Percentiles rank a stretch among this genome's conserved stretches.
These are phyloP conservation scores for Holacanthus passer DNA, from an alignment of 2,113 vertebrate species.

Conservation along the genomic window DNA sequence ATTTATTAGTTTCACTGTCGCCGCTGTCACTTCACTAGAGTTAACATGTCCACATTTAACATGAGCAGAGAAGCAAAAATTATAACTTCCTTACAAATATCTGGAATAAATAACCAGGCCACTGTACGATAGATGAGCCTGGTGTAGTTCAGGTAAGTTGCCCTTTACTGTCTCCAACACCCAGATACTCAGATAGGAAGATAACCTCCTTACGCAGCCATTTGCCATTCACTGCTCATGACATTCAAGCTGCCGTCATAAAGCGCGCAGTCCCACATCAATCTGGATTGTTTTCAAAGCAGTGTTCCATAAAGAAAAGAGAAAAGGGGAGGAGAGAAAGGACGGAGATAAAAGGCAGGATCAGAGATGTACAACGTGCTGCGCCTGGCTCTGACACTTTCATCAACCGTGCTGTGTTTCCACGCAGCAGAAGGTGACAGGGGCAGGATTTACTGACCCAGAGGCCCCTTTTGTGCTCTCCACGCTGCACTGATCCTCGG, in stretches of 20 bases:
- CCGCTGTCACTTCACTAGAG: not conserved
- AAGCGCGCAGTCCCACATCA: conserved; percentile 57
- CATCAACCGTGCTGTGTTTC: conserved; percentile 53
- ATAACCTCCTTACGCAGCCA: conserved; percentile 45
- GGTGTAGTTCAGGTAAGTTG: conserved; percentile 39
- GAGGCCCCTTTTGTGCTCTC: conserved; percentile 70
- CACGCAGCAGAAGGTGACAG: conserved; percentile 48
- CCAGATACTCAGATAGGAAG: conserved; percentile 52
- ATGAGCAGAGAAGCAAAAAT: conserved; percentile 7
- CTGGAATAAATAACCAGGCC: conserved; percentile 25
- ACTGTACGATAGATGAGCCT: conserved; percentile 46
- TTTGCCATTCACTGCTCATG: conserved; percentile 46
- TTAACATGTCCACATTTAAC: not conserved
- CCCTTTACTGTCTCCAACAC: conserved; percentile 35
- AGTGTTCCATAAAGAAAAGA: conserved; percentile 57
- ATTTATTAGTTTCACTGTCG: conserved; percentile 5
- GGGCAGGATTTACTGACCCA: conserved; percentile 67
- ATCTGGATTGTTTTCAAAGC: conserved; percentile 73
- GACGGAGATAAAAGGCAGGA: conserved; percentile 42
- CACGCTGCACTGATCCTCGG: conserved; percentile 59
- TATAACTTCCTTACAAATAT: not conserved
- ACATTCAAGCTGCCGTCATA: conserved; percentile 59
- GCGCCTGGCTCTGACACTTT: conserved; percentile 47
- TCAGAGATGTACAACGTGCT: conserved; percentile 47
- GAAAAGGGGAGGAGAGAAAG: conserved; percentile 8